Conservation (phyloP, 1,140 invertebrate species). For the Battus philenor region DNA sequence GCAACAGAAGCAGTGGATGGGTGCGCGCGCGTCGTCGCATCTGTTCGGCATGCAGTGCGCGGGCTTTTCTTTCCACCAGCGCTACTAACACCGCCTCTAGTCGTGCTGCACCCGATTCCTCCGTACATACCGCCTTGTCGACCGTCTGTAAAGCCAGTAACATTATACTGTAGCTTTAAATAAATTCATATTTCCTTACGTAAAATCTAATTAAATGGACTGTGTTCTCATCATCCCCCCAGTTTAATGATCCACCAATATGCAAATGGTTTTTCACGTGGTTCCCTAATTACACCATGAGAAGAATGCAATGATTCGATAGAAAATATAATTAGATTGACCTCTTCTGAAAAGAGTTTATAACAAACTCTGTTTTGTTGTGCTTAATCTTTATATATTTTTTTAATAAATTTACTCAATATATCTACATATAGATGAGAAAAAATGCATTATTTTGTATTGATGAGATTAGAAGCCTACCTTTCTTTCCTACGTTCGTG, state of each 20-base stretch:
- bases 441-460: too few species aligned
- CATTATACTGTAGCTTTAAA: too few species aligned
- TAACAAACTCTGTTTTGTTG: too few species aligned
- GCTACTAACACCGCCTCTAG: slow-evolving; percentile 81
- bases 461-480: too few species aligned
- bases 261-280: background rate
- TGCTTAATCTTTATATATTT: too few species aligned
- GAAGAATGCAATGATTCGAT: background rate
- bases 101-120: slow-evolving; percentile 78
- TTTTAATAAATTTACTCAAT: too few species aligned
- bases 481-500: too few species aligned
- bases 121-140: slow-evolving; percentile 83
- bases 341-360: too few species aligned
- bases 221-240: background rate
- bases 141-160: slow-evolving; percentile 67
- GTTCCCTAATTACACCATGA: background rate
- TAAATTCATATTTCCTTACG: background rate
- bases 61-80: slow-evolving; percentile 80
- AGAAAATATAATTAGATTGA: background rate
- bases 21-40: slow-evolving; percentile 44
- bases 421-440: too few species aligned
- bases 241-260: background rate
- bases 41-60: slow-evolving; percentile 64
- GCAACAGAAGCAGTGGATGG: slow-evolving; percentile 50
- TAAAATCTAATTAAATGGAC: too few species aligned